These are phyloP conservation scores for Ectemnius lituratus DNA, from an alignment of 2,888 invertebrate genomes.

Conservation along the genomic window DNA sequence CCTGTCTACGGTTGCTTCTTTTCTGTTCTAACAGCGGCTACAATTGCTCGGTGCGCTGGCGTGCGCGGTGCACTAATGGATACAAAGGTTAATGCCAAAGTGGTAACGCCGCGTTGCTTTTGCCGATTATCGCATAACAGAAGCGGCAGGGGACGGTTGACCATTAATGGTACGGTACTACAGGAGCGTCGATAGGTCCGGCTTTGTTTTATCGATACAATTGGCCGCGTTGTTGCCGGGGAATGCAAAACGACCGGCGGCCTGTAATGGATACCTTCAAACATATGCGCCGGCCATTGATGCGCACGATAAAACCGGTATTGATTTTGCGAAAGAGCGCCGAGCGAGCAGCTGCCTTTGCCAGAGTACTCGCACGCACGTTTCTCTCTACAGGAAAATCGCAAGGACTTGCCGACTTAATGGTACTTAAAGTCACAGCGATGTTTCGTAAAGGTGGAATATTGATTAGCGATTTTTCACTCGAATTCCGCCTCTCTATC, in stretches of 20 bases:
- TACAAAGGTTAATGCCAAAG: slow-evolving; percentile 54
- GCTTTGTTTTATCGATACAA: slow-evolving; percentile 66
- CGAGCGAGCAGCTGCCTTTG: background rate
- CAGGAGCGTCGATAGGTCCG: slow-evolving; percentile 45
- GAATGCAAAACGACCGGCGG: slow-evolving; percentile 44
- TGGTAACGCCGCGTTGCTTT: slow-evolving; percentile 34
- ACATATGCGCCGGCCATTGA: slow-evolving; percentile 54
- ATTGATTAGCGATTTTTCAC: too few species aligned
- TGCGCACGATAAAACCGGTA: slow-evolving; percentile 57
- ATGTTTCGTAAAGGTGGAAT: too few species aligned
- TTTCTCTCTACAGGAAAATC: too few species aligned
- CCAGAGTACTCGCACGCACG: background rate
- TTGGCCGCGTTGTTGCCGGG: slow-evolving; percentile 43
- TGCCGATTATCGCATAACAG: slow-evolving; percentile 62
- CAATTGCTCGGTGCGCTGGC: slow-evolving; percentile 57
- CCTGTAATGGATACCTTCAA: slow-evolving; percentile 56
- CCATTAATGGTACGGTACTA: slow-evolving; percentile 60
- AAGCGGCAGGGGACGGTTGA: slow-evolving; percentile 56
- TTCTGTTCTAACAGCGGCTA: slow-evolving; percentile 52
- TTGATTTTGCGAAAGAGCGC: slow-evolving; percentile 44
- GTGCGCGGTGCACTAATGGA: slow-evolving; percentile 53
- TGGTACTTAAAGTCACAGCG: too few species aligned
- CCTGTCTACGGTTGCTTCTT: slow-evolving; percentile 26
- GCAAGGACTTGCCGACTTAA: too few species aligned
- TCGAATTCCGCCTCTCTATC: background rate